A percentile compares a stretch with the other conserved stretches of the same genome.
Conservation (phyloP, 2,888 invertebrate species). For the Microctonus hyperodae region DNA sequence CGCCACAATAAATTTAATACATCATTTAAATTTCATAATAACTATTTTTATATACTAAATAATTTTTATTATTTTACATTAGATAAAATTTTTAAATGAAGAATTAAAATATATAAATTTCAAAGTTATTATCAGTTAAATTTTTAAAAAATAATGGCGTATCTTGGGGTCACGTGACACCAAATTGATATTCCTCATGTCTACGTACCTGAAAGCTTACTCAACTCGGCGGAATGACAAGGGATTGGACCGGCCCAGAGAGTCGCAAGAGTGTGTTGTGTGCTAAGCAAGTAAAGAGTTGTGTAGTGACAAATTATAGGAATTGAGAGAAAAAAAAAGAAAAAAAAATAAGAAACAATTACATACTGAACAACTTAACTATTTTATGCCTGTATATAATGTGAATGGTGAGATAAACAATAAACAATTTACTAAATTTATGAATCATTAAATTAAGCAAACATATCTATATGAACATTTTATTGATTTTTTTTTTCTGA, state of each 20-base stretch:
- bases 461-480: conserved; percentile 30
- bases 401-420: neutral
- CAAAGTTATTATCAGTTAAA: too few relatives aligned
- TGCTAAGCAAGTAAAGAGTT: conserved; percentile 50
- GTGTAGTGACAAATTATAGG: conserved; percentile 53
- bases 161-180: neutral
- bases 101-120: neutral
- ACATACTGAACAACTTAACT: neutral
- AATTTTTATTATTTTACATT: neutral
- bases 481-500: conserved; percentile 50
- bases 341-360: conserved; percentile 1
- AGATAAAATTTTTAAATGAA: too few relatives aligned
- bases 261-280: conserved; percentile 57
- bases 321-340: neutral
- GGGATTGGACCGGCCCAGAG: conserved; percentile 43
- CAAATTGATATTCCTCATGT: neutral
- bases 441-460: neutral
- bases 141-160: too few relatives aligned
- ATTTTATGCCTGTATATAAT: neutral
- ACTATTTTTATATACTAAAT: too few relatives aligned
- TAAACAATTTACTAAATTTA: neutral
- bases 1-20: neutral
- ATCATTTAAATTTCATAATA: neutral
- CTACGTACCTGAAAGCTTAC: conserved; percentile 12
- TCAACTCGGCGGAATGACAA: conserved; percentile 36